Base-by-base conservation (phyloP, 2,797 vertebrate genomes). In the Cuniculus paca region DNA sequence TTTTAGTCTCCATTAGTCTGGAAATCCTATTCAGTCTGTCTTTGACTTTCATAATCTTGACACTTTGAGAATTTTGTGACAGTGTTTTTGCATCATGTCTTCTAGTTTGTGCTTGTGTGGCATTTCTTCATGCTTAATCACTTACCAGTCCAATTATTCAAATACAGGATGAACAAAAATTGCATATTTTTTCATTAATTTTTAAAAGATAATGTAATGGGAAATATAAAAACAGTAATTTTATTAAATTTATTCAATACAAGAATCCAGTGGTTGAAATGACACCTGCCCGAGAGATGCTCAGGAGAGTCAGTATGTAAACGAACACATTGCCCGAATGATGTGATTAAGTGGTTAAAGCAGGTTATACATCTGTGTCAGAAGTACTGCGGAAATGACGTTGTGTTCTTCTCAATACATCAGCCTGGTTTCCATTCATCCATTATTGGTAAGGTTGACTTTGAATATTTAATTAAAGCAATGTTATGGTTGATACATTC, bases 391-490 rank as follows among this genome's bases (percentile, higher is more conserved):
- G 79, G 34, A 93, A 88, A 28, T n/a, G 17, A 88, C 36, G 36
- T 12, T 77, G 34, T 60, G 36, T 48, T 75, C 72, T 74, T 82
- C 77, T 90, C 26, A 39, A 24, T 79, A 31, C 28, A 82, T 72
- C 50, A 42, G 2, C 52, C 39, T 80, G 61, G 77, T 52, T 89
- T 86, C 45, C 54, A 36, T 80, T 80, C 92, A 75, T 81, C 26
- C 48, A 42, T 56, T 90, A 82, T n/a, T 68, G 14, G 58, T 60
- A 9, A 81, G 45, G 19, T 70, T 82, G 70, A 75, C 54, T 96
- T 91, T 70, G 65, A 87, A 87, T 14, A 34, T 31, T 95, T 90
- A 80, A 95, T 93, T 86, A 78, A 91, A 52, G 39, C 42, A 81
- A 61, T 36, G 31, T 74, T 52, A 52, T 52, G 52, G 17, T 52